Conservation (phyloP, 2,797 vertebrate species). For the Microchirus variegatus region DNA sequence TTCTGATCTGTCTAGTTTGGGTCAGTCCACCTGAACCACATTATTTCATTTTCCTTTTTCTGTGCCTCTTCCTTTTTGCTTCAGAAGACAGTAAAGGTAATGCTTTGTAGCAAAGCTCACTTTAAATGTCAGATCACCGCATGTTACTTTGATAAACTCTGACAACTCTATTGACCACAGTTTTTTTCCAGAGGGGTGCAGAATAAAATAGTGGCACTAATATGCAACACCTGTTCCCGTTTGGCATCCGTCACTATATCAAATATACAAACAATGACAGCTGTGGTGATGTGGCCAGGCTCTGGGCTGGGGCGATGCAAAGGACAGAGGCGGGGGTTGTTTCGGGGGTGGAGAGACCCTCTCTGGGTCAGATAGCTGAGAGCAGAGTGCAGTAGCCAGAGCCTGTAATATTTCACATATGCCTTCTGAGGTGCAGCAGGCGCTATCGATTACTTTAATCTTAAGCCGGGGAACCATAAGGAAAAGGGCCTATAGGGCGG, state of each 20-base stretch:
- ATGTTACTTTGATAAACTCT: constrained; percentile 68
- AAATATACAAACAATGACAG: constrained; percentile 79
- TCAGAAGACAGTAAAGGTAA: constrained; percentile 27
- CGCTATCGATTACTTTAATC: constrained; percentile 58
- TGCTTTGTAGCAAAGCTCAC: constrained; percentile 65
- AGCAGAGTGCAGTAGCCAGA: constrained; percentile 47
- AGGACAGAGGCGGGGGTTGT: constrained; percentile 28
- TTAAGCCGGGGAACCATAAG: constrained; percentile 30
- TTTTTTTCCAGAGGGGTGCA: constrained; percentile 20
- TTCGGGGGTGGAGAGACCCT: constrained; percentile 21
- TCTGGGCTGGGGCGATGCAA: constrained; percentile 21
- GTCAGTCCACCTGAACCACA: constrained; percentile 63
- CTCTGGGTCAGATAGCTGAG: constrained; percentile 56
- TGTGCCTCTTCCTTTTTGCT: constrained; percentile 44
- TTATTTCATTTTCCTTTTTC: constrained; percentile 32
- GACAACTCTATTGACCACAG: constrained; percentile 68
- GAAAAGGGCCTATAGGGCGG: constrained; percentile 24
- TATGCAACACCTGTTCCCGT: constrained; percentile 78
- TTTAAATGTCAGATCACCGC: constrained; percentile 54
- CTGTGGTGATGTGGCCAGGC: constrained; percentile 71
- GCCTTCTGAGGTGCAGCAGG: constrained; percentile 51
- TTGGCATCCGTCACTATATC: constrained; percentile 72
- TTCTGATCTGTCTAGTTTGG: constrained; percentile 44
- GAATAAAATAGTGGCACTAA: constrained; percentile 73
- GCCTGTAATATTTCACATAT: constrained; percentile 65